Evolutionary conservation across 2,888 invertebrate genomes (phyloP).

Genomic region (Gymnoscelis rufifasciata): DNA sequence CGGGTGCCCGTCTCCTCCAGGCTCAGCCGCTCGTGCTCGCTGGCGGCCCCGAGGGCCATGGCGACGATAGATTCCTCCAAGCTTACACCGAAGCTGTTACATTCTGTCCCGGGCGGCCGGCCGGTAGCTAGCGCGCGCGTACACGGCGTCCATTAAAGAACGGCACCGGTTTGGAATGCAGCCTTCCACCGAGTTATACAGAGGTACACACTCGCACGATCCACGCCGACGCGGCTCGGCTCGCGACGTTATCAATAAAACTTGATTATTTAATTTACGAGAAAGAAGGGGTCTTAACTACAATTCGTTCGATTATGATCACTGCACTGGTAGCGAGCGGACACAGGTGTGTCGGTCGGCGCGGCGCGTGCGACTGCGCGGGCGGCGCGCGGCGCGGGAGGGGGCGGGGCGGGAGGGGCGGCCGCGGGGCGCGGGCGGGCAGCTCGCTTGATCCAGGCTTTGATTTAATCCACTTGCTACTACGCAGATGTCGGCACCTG

Average conservation of each 20-base stretch:
- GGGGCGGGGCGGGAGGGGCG: constrained; percentile 42
- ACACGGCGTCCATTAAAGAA: constrained; percentile 72
- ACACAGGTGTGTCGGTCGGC: constrained; percentile 23
- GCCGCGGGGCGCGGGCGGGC: constrained; percentile 38
- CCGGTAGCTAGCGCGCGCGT: constrained; percentile 14
- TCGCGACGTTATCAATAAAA: constrained; percentile 40
- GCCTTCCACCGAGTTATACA: constrained; percentile 69
- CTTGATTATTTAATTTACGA: constrained; percentile 35
- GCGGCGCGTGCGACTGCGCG: constrained; percentile 32
- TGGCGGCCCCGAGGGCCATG: constrained; percentile 71
- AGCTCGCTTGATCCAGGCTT: constrained; percentile 48
- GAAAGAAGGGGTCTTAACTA: constrained; percentile 34
- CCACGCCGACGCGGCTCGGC: constrained; percentile 36
- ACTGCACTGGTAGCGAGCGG: constrained; percentile 39
- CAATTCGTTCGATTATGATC: constrained; percentile 34
- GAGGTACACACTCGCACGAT: constrained; percentile 62
- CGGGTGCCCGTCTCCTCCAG: constrained; percentile 44
- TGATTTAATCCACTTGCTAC: constrained; percentile 48
- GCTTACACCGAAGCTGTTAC: constrained; percentile 36
- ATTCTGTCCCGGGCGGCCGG: constrained; percentile 35
- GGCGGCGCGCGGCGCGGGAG: constrained; percentile 42
- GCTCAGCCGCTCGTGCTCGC: constrained; percentile 69
- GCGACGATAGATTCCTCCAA: constrained; percentile 39
- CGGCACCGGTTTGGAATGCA: constrained; percentile 77
- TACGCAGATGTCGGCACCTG: constrained; percentile 38